These are phyloP conservation scores for Nesoenas mayeri DNA, from an alignment of 2,113 vertebrate species.

Conservation along the genomic window DNA sequence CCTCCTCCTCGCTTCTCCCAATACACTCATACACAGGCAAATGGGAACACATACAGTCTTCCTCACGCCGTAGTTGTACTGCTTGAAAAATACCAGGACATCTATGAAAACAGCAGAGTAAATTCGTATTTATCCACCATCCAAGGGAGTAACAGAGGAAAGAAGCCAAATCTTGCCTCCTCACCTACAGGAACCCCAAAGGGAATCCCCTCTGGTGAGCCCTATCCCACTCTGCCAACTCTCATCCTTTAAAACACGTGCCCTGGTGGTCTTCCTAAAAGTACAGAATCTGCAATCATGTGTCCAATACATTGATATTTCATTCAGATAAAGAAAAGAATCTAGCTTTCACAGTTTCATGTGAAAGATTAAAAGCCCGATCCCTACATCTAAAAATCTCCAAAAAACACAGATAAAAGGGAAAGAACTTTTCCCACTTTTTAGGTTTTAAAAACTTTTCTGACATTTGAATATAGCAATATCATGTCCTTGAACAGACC, in stretches of 20 bases:
- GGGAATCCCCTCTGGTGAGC: background rate
- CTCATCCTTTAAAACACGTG: background rate
- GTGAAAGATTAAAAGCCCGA: background rate
- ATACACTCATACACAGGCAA: background rate
- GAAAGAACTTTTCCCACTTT: background rate
- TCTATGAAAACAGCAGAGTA: background rate
- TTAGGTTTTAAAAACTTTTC: background rate
- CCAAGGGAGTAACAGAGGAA: background rate
- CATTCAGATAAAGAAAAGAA: background rate
- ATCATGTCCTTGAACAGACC: background rate
- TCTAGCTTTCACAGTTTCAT: background rate
- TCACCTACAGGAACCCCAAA: background rate
- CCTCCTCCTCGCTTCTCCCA: background rate
- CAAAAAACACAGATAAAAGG: background rate
- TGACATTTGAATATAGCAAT: background rate
- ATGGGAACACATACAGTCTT: background rate
- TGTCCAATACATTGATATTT: background rate
- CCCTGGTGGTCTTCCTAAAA: background rate
- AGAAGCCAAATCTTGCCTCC: background rate
- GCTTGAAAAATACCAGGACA: background rate
- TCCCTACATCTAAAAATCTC: background rate
- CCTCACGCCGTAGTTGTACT: accelerated
- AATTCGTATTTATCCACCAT: background rate
- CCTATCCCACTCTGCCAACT: background rate
- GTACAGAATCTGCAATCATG: background rate